A percentile compares a stretch with the other conserved stretches of the same genome.
Conservation (phyloP, 2,888 invertebrate species). For the Limnephilus auricula region DNA sequence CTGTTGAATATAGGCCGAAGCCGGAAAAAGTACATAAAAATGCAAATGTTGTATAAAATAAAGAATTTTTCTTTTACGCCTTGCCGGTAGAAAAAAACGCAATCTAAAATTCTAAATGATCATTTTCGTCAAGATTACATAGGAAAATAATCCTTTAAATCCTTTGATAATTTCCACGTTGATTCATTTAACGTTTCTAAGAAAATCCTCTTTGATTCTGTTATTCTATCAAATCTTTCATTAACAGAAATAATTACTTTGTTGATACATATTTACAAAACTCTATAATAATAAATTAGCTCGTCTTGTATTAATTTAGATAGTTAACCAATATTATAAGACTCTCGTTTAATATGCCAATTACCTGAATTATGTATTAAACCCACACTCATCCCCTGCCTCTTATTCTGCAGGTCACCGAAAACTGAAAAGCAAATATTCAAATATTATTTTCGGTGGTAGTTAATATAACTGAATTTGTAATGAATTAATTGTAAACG, state of each 20-base stretch:
- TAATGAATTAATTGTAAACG: conserved; percentile 9
- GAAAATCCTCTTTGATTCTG: neutral
- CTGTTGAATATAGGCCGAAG: too few relatives aligned
- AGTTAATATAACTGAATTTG: neutral
- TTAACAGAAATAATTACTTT: neutral
- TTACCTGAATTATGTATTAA: neutral
- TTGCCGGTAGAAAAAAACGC: too few relatives aligned
- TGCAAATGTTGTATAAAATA: too few relatives aligned
- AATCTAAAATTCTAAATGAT: too few relatives aligned
- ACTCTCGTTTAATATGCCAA: neutral
- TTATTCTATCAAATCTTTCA: neutral
- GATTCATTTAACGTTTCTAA: neutral
- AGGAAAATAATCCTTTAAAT: neutral
- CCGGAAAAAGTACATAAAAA: too few relatives aligned
- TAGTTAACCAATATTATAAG: neutral
- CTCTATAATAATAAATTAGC: neutral
- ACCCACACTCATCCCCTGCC: neutral
- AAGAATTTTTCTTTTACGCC: too few relatives aligned
- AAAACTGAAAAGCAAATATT: conserved; percentile 7
- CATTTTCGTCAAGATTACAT: neutral
- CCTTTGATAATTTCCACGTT: neutral
- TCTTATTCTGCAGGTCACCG: neutral
- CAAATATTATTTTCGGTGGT: neutral
- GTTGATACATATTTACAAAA: neutral
- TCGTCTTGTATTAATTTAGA: neutral